These are phyloP conservation scores for Thunnus albacares DNA, from an alignment of 2,797 vertebrate genomes.

Conservation along the genomic window DNA sequence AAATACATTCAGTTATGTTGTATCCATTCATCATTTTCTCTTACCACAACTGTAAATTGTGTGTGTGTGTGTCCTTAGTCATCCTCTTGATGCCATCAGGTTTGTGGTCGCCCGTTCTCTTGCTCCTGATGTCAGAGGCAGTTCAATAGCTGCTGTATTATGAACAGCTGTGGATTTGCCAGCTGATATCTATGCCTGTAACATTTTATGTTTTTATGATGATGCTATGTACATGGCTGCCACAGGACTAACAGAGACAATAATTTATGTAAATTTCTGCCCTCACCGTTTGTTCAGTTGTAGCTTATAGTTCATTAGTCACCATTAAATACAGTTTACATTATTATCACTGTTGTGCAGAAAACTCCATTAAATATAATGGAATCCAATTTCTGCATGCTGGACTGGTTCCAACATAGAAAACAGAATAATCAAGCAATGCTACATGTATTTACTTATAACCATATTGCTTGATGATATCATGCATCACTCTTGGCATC, in stretches of 20 bases:
- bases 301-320: conserved; percentile 60
- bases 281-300: conserved; percentile 46
- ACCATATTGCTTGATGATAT: conserved; percentile 14
- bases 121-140: conserved; percentile 1
- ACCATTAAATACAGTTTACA: conserved; percentile 56
- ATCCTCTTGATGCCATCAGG: conserved; percentile 21
- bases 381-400: conserved; percentile 30
- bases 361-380: conserved; percentile 52
- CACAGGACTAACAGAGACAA: conserved; percentile 19
- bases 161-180: conserved; percentile 23
- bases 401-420: conserved; percentile 41
- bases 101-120: not conserved
- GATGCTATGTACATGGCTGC: conserved; percentile 25
- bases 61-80: conserved; percentile 2
- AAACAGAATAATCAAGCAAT: conserved; percentile 14
- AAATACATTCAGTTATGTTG: conserved; percentile 16
- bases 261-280: conserved; percentile 46
- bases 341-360: conserved; percentile 50
- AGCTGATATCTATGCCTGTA: conserved; percentile 11
- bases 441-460: not conserved
- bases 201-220: conserved; percentile 7
- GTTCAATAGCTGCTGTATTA: not conserved
- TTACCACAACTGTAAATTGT: conserved; percentile 19
- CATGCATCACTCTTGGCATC: conserved; percentile 16
- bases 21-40: conserved; percentile 19